Evolutionary conservation across 2,888 invertebrate genomes (phyloP).

Genomic region (Epicampocera succincta): DNA sequence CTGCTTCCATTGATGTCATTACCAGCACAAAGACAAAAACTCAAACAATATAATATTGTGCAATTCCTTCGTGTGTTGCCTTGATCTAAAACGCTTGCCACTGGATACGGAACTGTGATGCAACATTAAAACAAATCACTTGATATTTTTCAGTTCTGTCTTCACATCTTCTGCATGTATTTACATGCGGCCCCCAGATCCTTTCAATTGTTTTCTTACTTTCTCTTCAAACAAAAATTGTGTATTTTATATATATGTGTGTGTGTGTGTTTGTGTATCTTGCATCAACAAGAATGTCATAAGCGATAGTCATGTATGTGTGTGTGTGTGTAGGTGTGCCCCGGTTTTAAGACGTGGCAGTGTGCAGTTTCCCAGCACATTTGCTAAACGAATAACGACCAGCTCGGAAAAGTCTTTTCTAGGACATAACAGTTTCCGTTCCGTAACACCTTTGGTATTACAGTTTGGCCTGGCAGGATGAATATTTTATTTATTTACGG

Average conservation of each 20-base stretch:
- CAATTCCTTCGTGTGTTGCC: too few relatives aligned
- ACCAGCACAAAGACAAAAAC: slow-evolving; percentile 8
- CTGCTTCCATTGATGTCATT: slow-evolving; percentile 54
- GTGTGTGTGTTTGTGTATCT: not conserved
- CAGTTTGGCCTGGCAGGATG: slow-evolving; percentile 40
- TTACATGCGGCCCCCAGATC: slow-evolving; percentile 10
- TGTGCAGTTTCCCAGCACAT: slow-evolving; percentile 27
- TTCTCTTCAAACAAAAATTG: not conserved
- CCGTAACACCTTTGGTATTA: slow-evolving; percentile 50
- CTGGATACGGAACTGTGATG: not conserved
- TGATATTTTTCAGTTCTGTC: slow-evolving; percentile 12
- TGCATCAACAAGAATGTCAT: slow-evolving; percentile 52
- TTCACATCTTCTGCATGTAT: not conserved
- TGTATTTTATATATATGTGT: not conserved
- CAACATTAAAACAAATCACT: slow-evolving; percentile 56
- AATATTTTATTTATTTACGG: slow-evolving; percentile 55
- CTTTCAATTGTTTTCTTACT: slow-evolving; percentile 46
- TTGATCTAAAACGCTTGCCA: too few relatives aligned
- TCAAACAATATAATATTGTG: not conserved
- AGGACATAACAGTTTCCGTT: slow-evolving; percentile 72
- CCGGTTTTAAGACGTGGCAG: not conserved
- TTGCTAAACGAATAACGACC: slow-evolving; percentile 64
- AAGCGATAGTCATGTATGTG: slow-evolving; percentile 36
- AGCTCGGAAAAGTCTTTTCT: slow-evolving; percentile 71
- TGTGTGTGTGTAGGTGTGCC: not conserved